Evolutionary conservation across 2,113 vertebrate genomes (phyloP).

Genomic region (Psophia crepitans): DNA sequence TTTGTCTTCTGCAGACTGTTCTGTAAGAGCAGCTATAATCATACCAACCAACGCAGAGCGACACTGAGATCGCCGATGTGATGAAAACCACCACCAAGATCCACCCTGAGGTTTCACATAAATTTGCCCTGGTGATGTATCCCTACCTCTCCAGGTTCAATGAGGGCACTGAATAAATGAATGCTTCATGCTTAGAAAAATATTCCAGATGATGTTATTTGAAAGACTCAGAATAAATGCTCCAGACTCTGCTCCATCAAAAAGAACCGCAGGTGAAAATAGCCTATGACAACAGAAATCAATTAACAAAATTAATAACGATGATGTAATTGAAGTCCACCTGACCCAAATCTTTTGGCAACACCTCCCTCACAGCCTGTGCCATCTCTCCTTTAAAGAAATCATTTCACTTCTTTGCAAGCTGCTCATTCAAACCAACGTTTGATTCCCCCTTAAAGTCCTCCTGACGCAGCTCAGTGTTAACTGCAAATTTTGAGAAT

Average conservation of each 20-base stretch:
- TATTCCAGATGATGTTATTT: neutral
- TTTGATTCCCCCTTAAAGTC: constrained; percentile 17
- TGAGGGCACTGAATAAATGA: neutral
- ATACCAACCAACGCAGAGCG: accelerated
- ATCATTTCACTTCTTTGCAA: neutral
- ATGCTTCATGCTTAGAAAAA: neutral
- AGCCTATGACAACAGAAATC: neutral
- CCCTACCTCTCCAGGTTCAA: neutral
- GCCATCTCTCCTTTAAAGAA: neutral
- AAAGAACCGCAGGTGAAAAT: neutral
- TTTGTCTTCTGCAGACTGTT: neutral
- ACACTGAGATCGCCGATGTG: neutral
- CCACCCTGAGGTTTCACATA: neutral
- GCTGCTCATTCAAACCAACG: neutral
- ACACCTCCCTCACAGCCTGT: neutral
- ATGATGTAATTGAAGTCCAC: neutral
- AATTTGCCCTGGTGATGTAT: accelerated
- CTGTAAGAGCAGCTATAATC: neutral
- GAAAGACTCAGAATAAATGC: neutral
- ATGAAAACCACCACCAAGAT: neutral
- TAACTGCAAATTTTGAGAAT: constrained; percentile 46
- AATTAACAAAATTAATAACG: neutral
- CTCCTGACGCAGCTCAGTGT: neutral
- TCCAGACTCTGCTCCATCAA: neutral
- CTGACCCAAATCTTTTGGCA: accelerated